Evolutionary conservation across 2,113 vertebrate species (phyloP), one percentile per base, ranked within the genome.

Genomic region (Todiramphus chloris): DNA sequence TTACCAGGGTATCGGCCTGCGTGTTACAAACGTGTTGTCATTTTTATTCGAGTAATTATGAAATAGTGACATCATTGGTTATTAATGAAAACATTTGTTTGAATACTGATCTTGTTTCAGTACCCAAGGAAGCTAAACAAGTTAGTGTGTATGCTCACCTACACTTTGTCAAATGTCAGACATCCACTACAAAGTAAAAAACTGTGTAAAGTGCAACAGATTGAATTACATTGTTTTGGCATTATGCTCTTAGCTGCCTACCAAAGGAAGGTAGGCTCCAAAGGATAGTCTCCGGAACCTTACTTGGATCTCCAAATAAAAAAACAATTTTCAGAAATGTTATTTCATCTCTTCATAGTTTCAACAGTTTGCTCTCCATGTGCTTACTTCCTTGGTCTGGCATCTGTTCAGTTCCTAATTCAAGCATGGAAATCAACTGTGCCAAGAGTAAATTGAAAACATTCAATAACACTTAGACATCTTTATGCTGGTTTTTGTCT

Each of bases 391-490:
- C 58, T 93, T 89, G 84, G 73, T 83, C 83, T 95, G 90, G 83
- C 90, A 60, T 92, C 79, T 80, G 39, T 51, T 86, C 68, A 67
- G 68, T 77, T 92, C 74, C 87, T 83, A 88, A 95, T 73, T 92
- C 70, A 92, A 90, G 59, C 82, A 33, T 77, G 79, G 79, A 88
- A 94, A 74, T 94, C 37, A 74, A 83, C 74, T 88, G 75, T 92
- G 92, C 93, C 92, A 94, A 92, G 37, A 74, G 39, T 83, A 95
- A 95, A 96, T 67, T 88, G 79, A 88, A 94, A 91, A 86, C 92
- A 90, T 77, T 92, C 67, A 67, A 88, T 93, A 88, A 56, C 72
- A 56, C 59, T 95, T 91, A 74, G 63, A 74, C 18, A 16, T 92
- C 12, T 60, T 86, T 83, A 19, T 55, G 48, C 51, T 90, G 82